A percentile compares a stretch with the other conserved stretches of the same genome.
phyloP scores from a whole-genome alignment of 1,140 invertebrate genomes.

The Brachionus rotundiformis region DNA sequence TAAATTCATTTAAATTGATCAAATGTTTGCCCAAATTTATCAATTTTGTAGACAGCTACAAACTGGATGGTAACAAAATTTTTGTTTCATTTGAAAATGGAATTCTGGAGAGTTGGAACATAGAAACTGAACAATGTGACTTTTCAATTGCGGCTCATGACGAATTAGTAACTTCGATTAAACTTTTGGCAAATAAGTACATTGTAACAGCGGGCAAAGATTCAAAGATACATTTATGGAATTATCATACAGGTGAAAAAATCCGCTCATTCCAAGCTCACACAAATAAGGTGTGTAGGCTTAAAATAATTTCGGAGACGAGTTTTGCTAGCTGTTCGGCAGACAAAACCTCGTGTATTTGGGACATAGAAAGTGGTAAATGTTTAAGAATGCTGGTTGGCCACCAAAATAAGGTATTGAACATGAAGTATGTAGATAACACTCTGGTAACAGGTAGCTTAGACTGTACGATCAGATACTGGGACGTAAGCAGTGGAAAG shows the following conservation, averaged over 20 bases:
- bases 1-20: background rate
- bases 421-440: background rate
- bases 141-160: background rate
- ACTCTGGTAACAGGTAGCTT: background rate
- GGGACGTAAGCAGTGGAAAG: background rate
- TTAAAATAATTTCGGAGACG: background rate
- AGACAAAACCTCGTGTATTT: background rate
- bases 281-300: background rate
- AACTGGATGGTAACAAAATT: background rate
- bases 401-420: background rate
- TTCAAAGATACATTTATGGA: background rate
- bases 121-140: background rate
- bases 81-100: background rate
- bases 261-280: background rate
- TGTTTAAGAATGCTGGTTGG: background rate
- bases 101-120: background rate
- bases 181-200: background rate
- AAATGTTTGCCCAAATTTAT: background rate
- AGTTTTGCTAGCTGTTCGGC: background rate
- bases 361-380: background rate
- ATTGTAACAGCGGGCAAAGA: background rate
- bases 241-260: background rate
- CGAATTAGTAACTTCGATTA: background rate
- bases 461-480: background rate
- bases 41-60: background rate